Evolutionary conservation across 1,140 invertebrate species (phyloP).

Genomic region (Gonioctena quinquepunctata): DNA sequence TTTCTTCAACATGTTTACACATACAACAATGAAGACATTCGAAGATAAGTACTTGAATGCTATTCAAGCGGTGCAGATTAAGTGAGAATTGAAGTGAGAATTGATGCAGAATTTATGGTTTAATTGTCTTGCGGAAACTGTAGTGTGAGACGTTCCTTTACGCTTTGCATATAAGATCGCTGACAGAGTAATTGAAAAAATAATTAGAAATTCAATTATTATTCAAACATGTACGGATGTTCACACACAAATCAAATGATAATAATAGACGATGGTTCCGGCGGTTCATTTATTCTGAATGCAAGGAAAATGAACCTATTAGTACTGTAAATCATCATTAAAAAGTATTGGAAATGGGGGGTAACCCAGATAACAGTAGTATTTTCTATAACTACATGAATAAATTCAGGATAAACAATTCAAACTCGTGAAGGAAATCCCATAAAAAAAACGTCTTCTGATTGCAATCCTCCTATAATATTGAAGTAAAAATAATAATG

Average conservation of each 20-base stretch:
- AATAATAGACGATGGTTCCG: not conserved
- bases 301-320: too few relatives aligned
- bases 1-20: not conserved
- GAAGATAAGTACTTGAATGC: not conserved
- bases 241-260: not conserved
- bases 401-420: too few relatives aligned
- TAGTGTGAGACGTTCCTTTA: not conserved
- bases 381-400: too few relatives aligned
- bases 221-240: not conserved
- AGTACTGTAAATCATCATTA: too few relatives aligned
- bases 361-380: too few relatives aligned
- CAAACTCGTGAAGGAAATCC: too few relatives aligned
- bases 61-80: too few relatives aligned
- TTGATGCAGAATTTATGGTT: not conserved
- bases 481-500: too few relatives aligned
- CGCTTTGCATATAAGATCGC: not conserved
- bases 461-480: too few relatives aligned
- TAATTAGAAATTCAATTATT: not conserved
- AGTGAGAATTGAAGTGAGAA: not conserved
- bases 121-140: not conserved
- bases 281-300: not conserved
- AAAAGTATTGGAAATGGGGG: too few relatives aligned
- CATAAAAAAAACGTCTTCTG: too few relatives aligned
- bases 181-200: not conserved
- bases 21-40: not conserved